These are phyloP conservation scores for Euphonia xanthogaster DNA, from an alignment of 2,797 vertebrate species.

Conservation along the genomic window DNA sequence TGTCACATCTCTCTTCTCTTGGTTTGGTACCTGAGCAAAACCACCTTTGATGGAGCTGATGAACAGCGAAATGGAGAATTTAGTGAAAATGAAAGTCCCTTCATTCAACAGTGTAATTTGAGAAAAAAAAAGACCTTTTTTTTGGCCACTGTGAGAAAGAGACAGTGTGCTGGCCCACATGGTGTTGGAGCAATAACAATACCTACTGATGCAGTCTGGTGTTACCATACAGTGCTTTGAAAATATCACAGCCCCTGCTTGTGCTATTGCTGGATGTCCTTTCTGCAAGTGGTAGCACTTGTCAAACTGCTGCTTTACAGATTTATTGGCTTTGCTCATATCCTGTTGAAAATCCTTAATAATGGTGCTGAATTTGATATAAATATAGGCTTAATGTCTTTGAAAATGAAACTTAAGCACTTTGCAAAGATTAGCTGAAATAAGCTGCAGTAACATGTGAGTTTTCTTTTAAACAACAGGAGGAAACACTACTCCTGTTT, in stretches of 20 bases:
- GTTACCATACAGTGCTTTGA: background rate
- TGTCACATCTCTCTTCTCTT: background rate
- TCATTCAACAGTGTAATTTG: background rate
- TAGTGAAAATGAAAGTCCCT: background rate
- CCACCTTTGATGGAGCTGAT: background rate
- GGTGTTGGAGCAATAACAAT: background rate
- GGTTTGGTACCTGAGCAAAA: background rate
- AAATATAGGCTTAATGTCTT: constrained; percentile 41
- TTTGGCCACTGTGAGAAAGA: background rate
- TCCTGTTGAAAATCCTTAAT: constrained; percentile 67
- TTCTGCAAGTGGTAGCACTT: constrained; percentile 14
- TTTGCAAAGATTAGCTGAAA: constrained; percentile 35
- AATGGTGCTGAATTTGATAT: constrained; percentile 16
- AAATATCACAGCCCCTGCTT: background rate
- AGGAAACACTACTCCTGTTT: accelerated
- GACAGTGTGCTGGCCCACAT: background rate
- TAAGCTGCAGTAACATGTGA: background rate
- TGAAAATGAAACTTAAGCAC: constrained; percentile 16
- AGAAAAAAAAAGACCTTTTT: constrained; percentile 24
- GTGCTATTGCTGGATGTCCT: background rate
- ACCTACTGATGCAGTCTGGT: background rate
- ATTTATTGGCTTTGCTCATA: constrained; percentile 47
- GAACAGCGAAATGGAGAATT: background rate
- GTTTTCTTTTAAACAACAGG: background rate
- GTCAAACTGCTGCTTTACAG: constrained; percentile 38